These are phyloP conservation scores for Glaucopsyche alexis DNA, from an alignment of 2,888 invertebrate genomes.

Conservation along the genomic window DNA sequence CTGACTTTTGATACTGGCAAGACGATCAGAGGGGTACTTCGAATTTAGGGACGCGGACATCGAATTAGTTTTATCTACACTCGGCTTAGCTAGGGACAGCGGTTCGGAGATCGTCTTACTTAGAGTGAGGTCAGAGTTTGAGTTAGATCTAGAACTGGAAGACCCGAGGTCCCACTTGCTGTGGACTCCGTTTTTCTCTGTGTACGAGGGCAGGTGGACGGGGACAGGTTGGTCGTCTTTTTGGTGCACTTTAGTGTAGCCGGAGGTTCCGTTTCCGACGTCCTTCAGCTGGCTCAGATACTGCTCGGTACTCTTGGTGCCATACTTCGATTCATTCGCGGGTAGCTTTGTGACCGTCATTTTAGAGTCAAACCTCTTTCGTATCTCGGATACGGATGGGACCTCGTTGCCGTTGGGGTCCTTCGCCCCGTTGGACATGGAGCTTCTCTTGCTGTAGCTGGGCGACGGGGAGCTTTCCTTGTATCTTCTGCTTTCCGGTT, in stretches of 20 bases:
- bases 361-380: slow-evolving; percentile 78
- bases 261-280: slow-evolving; percentile 64
- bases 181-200: slow-evolving; percentile 61
- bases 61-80: slow-evolving; percentile 53
- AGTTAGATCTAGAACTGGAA: slow-evolving; percentile 62
- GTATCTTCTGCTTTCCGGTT: slow-evolving; percentile 69
- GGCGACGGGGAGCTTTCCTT: slow-evolving; percentile 64
- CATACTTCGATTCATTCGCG: slow-evolving; percentile 62
- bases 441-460: slow-evolving; percentile 63
- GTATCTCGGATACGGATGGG: slow-evolving; percentile 80
- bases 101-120: slow-evolving; percentile 73
- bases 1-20: slow-evolving; percentile 73
- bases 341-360: slow-evolving; percentile 75
- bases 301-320: slow-evolving; percentile 60
- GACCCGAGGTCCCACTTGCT: slow-evolving; percentile 60
- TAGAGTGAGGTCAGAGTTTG: slow-evolving; percentile 68
- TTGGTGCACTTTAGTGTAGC: slow-evolving; percentile 59
- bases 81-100: slow-evolving; percentile 60
- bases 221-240: slow-evolving; percentile 73
- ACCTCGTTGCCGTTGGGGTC: slow-evolving; percentile 81
- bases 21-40: slow-evolving; percentile 64
- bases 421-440: slow-evolving; percentile 69
- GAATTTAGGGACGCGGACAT: slow-evolving; percentile 65
- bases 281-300: slow-evolving; percentile 68
- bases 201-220: slow-evolving; percentile 67